Base-by-base conservation (phyloP, 1,140 invertebrate genomes). In the Chionoecetes opilio region DNA sequence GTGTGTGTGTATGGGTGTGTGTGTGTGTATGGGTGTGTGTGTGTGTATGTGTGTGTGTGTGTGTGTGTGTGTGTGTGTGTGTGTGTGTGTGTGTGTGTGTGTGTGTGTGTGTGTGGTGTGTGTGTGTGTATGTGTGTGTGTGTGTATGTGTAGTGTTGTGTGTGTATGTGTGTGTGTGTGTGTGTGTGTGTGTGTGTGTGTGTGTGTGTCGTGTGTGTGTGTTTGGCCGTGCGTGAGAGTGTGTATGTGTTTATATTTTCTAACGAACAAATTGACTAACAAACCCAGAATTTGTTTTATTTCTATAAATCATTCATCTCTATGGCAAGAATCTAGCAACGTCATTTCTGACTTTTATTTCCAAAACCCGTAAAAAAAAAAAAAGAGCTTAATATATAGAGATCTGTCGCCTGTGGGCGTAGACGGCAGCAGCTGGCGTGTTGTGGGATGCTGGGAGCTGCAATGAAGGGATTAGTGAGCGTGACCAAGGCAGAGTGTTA, bases 221-320 rank as follows among this genome's bases (percentile, higher is more conserved):
- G 9, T 26, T n/a, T n/a, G n/a, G n/a, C n/a, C n/a, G n/a, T n/a
- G n/a, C n/a, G n/a, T n/a, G n/a, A n/a, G n/a, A n/a, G n/a, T 46
- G 14, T 46, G 5, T 46, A 5, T 46, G 41, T 8, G 5, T 46
- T 46, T 46, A 14, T 46, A 14, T 46, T 1, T 75, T 75, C 63
- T 2, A 2, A 5, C n/a, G 26, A 75, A 75, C 63, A 26, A 75
- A 6, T 75, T 75, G 21, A 75, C 63, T 75, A 17, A 75, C 5
- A 75, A n/a, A 75, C 63, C 63, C n/a, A 26, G n/a, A 75, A 75
- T 75, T 75, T 75, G 63, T 75, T 75, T 75, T 75, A 26, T 75
- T 75, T 26, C 63, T 5, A 75, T 75, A 75, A 75, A 75, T 75
- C 63, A n/a, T 75, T 17, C n/a, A n/a, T 75, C 21, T 75, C n/a